Percentiles rank a stretch among this genome's conserved stretches.
These are phyloP conservation scores for Philypnodon macrostomus DNA, from an alignment of 2,797 vertebrate species.

Conservation along the genomic window DNA sequence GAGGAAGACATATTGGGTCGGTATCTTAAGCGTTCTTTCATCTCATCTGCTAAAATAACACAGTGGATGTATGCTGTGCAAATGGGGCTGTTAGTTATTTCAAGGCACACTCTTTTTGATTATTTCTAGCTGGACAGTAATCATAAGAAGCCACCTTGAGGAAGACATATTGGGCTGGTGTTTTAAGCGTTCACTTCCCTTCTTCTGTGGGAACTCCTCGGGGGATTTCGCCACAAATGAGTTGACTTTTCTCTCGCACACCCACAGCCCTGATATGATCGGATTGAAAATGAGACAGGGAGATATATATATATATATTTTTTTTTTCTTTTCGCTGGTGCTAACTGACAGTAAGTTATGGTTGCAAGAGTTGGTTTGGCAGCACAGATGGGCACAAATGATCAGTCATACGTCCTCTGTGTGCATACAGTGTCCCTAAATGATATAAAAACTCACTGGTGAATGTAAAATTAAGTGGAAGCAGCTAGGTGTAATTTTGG, in stretches of 20 bases:
- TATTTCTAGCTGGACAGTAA: conserved; percentile 12
- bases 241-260: conserved; percentile 53
- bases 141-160: conserved; percentile 23
- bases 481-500: background rate
- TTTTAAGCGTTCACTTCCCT: background rate
- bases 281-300: conserved; percentile 51
- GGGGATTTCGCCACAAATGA: conserved; percentile 42
- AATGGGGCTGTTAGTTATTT: background rate
- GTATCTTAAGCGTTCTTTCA: too few species aligned
- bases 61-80: conserved; percentile 31
- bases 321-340: conserved; percentile 31
- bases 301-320: conserved; percentile 59
- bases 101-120: background rate
- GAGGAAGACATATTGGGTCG: too few species aligned
- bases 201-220: conserved; percentile 30
- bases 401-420: conserved; percentile 20
- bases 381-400: conserved; percentile 36
- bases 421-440: background rate
- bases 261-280: conserved; percentile 52
- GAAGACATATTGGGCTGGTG: conserved; percentile 10
- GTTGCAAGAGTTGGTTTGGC: conserved; percentile 33
- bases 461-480: background rate
- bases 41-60: conserved; percentile 41
- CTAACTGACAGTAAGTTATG: conserved; percentile 24
- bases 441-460: background rate